Evolutionary conservation across 2,888 invertebrate species (phyloP).

Genomic region (Pardosa pseudoannulata): DNA sequence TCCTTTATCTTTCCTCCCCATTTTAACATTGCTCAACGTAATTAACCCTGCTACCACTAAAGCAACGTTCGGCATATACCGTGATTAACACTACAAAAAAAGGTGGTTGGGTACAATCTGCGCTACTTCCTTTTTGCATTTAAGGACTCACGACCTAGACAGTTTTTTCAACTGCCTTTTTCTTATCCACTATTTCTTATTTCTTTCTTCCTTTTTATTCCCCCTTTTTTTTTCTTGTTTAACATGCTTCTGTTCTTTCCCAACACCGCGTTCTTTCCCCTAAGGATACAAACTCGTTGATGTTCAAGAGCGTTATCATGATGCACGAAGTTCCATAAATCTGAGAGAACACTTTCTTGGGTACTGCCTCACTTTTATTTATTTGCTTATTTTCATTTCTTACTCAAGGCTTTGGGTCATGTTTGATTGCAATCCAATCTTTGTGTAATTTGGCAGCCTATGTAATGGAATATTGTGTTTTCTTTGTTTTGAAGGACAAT

Average conservation of each 20-base stretch:
- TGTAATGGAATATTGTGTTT: neutral
- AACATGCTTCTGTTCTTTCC: conserved; percentile 34
- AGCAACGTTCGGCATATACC: no score
- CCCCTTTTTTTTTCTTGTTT: conserved; percentile 9
- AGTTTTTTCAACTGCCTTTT: conserved; percentile 23
- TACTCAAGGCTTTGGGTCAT: neutral
- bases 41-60: neutral
- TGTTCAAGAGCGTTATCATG: conserved; percentile 15
- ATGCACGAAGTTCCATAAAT: conserved; percentile 37
- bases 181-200: conserved; percentile 5
- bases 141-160: conserved; percentile 62
- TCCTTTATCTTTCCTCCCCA: no score
- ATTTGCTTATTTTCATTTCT: neutral
- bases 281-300: neutral
- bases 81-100: neutral
- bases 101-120: conserved; percentile 59
- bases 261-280: conserved; percentile 20
- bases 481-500: neutral
- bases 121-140: conserved; percentile 54
- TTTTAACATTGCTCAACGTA: neutral
- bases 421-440: conserved; percentile 17
- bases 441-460: neutral
- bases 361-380: neutral
- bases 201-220: conserved; percentile 4
- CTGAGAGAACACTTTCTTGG: conserved; percentile 18